phyloP scores from a whole-genome alignment of 2,797 vertebrate genomes.

The Salmo trutta region DNA sequence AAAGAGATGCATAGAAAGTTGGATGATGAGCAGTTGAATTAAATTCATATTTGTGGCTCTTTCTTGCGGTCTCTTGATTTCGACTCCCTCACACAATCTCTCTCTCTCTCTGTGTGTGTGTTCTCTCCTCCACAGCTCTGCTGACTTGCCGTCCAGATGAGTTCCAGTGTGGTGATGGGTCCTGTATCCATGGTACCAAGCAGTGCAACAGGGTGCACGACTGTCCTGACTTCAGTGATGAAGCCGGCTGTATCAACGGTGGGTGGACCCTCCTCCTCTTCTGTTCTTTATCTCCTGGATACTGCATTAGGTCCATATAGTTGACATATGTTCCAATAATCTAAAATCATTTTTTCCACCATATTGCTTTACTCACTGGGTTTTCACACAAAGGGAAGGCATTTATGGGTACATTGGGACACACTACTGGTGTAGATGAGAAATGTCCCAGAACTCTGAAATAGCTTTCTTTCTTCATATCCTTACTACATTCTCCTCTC shows the following conservation, averaged over 20 bases:
- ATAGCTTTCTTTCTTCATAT: too few species aligned
- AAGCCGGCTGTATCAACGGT: conserved; percentile 91
- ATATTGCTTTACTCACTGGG: not conserved
- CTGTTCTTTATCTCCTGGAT: too few species aligned
- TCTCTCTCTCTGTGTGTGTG: conserved; percentile 13
- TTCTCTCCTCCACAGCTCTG: conserved; percentile 68
- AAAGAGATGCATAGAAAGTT: not conserved
- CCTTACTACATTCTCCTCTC: too few species aligned
- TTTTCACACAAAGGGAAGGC: not conserved
- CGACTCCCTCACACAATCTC: too few species aligned
- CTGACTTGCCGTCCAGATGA: conserved; percentile 91
- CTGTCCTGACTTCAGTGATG: conserved; percentile 92
- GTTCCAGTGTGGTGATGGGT: conserved; percentile 93
- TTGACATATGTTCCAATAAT: not conserved
- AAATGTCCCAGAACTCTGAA: too few species aligned
- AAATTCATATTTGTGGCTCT: not conserved
- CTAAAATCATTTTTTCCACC: not conserved
- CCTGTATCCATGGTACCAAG: conserved; percentile 89
- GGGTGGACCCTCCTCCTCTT: conserved; percentile 35
- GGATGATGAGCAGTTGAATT: not conserved
- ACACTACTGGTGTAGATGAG: not conserved
- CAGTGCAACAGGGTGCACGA: conserved; percentile 90
- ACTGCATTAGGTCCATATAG: not conserved
- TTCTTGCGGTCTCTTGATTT: not conserved
- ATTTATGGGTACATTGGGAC: not conserved